A percentile compares a stretch with the other conserved stretches of the same genome.
Conservation (phyloP, 1,140 invertebrate species). For the Ostrea edulis region DNA sequence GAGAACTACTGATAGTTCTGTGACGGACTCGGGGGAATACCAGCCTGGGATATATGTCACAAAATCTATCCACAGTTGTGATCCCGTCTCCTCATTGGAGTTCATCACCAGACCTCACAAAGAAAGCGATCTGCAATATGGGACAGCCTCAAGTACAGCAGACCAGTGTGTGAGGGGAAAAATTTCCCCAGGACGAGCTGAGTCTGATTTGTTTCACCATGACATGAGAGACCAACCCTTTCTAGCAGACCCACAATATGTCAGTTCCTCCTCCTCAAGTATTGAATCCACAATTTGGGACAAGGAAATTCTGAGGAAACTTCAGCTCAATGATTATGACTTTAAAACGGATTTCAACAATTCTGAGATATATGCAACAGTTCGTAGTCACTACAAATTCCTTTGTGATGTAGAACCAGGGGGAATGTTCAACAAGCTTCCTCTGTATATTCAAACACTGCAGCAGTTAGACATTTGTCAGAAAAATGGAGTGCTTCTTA, state of each 20-base stretch:
- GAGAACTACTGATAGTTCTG: background rate
- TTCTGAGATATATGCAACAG: background rate
- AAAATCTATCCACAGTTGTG: background rate
- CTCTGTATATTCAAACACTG: slow-evolving; percentile 6
- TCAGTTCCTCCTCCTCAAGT: background rate
- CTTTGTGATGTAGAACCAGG: background rate
- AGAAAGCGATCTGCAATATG: background rate
- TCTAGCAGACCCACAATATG: background rate
- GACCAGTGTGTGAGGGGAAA: background rate
- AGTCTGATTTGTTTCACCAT: background rate
- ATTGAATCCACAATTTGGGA: background rate
- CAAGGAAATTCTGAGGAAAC: background rate
- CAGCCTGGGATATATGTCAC: background rate
- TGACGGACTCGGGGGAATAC: background rate
- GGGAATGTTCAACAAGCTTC: background rate
- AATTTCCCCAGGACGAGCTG: background rate
- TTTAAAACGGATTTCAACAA: background rate
- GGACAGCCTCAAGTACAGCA: no score
- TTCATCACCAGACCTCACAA: background rate
- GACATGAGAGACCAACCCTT: background rate
- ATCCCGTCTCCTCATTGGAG: background rate
- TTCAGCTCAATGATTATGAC: slow-evolving; percentile 3
- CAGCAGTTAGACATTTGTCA: background rate
- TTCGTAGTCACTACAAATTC: slow-evolving; percentile 4
- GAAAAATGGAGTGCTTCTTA: background rate